phyloP scores from a whole-genome alignment of 2,888 invertebrate species.

The Andrena fulva region DNA sequence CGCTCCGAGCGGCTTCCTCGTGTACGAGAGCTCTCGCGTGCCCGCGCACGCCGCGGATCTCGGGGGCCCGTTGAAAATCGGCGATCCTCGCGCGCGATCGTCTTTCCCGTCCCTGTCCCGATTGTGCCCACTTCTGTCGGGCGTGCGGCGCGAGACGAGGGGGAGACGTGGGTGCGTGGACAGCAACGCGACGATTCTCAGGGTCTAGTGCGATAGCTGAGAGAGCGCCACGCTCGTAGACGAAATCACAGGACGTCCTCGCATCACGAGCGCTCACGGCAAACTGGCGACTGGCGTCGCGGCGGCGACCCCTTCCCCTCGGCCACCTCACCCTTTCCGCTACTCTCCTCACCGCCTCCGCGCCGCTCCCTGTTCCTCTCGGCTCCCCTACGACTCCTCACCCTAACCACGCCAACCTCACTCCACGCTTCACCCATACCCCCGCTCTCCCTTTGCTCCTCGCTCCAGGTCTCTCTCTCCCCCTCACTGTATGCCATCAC shows the following conservation, averaged over 20 bases:
- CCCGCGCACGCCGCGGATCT: constrained; percentile 45
- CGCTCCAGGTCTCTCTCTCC: constrained; percentile 84
- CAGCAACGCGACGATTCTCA: constrained; percentile 37
- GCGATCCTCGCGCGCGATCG: neutral
- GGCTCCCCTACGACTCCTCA: constrained; percentile 71
- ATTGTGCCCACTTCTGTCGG: neutral
- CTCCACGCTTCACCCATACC: constrained; percentile 81
- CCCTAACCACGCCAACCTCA: constrained; percentile 79
- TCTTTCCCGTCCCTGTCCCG: neutral
- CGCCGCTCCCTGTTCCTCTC: constrained; percentile 67
- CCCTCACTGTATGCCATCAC: constrained; percentile 6
- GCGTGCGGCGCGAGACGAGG: neutral
- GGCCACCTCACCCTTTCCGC: constrained; percentile 71
- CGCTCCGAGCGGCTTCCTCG: constrained; percentile 39
- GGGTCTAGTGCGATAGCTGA: constrained; percentile 49
- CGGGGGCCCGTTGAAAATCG: neutral
- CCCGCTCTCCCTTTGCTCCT: constrained; percentile 81
- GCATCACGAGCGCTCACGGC: constrained; percentile 93
- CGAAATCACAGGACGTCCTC: constrained; percentile 87
- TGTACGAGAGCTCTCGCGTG: constrained; percentile 49
- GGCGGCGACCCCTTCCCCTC: constrained; percentile 81
- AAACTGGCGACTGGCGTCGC: constrained; percentile 87
- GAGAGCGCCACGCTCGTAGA: constrained; percentile 66
- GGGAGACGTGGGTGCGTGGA: constrained; percentile 14
- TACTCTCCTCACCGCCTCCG: constrained; percentile 69